Conservation (phyloP, 1,140 invertebrate genomes). For the Sycobia sp. region DNA sequence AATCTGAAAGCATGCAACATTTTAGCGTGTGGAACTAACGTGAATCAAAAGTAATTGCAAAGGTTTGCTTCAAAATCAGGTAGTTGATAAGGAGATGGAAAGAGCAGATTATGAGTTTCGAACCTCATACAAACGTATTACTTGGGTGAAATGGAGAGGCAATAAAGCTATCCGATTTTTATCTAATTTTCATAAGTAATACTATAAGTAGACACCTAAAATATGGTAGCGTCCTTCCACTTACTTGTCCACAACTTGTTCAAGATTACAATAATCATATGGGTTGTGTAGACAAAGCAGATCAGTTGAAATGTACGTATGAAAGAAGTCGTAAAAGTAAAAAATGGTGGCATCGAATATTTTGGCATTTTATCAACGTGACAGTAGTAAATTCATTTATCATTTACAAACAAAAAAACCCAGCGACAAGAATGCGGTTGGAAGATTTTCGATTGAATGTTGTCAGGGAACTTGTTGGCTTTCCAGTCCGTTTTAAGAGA, state of each 20-base stretch:
- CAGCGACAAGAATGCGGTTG: neutral
- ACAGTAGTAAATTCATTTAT: too few relatives aligned
- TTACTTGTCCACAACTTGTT: too few relatives aligned
- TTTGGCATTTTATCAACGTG: too few relatives aligned
- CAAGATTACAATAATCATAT: neutral
- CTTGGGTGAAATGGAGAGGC: too few relatives aligned
- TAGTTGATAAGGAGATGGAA: neutral
- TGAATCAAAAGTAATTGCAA: neutral
- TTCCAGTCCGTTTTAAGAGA: neutral
- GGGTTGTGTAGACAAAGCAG: too few relatives aligned
- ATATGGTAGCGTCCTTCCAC: neutral
- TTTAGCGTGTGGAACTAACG: too few relatives aligned
- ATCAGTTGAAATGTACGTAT: neutral
- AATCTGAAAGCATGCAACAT: too few relatives aligned
- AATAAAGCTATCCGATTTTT: neutral
- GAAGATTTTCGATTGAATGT: too few relatives aligned
- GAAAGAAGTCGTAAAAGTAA: neutral
- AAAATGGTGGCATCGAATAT: too few relatives aligned
- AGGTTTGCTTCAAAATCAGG: too few relatives aligned
- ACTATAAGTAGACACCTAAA: neutral
- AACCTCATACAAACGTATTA: too few relatives aligned
- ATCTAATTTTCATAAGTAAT: too few relatives aligned
- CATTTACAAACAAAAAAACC: neutral
- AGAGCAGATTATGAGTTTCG: neutral
- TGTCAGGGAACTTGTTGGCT: conserved; percentile 1